Base-by-base conservation (phyloP, 1,140 invertebrate species). In the Bombus huntii region DNA sequence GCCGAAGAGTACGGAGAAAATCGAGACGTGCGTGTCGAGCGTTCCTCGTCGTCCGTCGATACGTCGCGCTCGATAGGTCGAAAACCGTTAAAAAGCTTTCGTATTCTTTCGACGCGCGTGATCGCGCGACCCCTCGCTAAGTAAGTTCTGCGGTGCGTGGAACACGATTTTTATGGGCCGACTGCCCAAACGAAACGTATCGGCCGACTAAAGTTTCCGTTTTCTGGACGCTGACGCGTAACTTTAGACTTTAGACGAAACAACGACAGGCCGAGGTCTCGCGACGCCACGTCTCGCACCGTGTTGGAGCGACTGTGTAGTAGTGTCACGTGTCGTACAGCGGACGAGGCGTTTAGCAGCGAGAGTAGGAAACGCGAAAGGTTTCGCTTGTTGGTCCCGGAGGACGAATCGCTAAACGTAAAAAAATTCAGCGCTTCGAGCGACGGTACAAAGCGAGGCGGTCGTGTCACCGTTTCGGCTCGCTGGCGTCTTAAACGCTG, bases 301-400 rank as follows among this genome's bases (percentile, higher is more conserved):
- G 31, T 22, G 66, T 12, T 12, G 3, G 1, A n/a, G 25, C 59
- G 28, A n/a, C 59, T 8, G 65, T 0, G 31, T 31, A 31, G 2
- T 22, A 8, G 28, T 34, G 6, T 66, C 15, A 34, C 15, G 65
- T 2, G 59, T 13, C 28, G 37, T 39, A 5, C 37, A 39, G 6
- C 37, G 31, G 0, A 12, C n/a, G 8, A 13, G 0, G 12, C 18
- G 22, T 13, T 2, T 3, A 2, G 12, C 0, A 1, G 4, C 25
- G 13, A 72, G 6, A 72, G 34, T 12, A 28, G 13, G 15, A 34
- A 66, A 31, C 37, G 70, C 6, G 13, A 28, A 28, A 39, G 22
- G 25, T 8, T 22, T 22, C 0, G 13, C 34, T 68, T 8, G 18
- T 68, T 31, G 18, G 15, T 34, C 34, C 5, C 10, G 4, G 25